A percentile compares a stretch with the other conserved stretches of the same genome.
Evolutionary conservation across 2,797 vertebrate species (phyloP).

Genomic region (Erithacus rubecula): DNA sequence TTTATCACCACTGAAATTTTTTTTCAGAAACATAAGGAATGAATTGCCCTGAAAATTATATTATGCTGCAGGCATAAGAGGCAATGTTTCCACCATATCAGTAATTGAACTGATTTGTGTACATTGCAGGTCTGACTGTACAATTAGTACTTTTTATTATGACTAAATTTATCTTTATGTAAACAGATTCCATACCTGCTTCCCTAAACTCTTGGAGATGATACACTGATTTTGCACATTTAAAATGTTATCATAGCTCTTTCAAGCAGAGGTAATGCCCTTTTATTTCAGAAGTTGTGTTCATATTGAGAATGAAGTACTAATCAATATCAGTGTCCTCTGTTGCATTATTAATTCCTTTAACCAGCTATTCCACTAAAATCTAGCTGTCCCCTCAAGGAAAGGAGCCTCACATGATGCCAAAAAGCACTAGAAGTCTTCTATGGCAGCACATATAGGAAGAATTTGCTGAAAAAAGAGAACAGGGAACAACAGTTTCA

Average conservation of each 20-base stretch:
- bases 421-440: not conserved
- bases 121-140: not conserved
- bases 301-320: not conserved
- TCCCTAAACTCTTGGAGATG: not conserved
- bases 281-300: not conserved
- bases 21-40: not conserved
- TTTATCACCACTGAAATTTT: not conserved
- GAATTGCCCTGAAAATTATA: not conserved
- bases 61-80: not conserved
- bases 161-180: not conserved
- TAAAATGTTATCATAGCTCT: not conserved
- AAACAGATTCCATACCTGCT: not conserved
- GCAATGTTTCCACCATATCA: not conserved
- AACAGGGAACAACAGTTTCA: rapidly evolving
- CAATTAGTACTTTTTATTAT: not conserved
- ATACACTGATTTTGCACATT: not conserved
- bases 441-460: not conserved
- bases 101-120: not conserved
- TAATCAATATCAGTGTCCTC: not conserved
- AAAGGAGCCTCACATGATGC: not conserved
- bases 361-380: not conserved
- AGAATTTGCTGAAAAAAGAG: not conserved
- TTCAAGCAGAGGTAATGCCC: not conserved
- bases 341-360: not conserved
- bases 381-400: not conserved